These are phyloP conservation scores for Elephantulus edwardii DNA, from an alignment of 2,113 vertebrate genomes.

Conservation along the genomic window DNA sequence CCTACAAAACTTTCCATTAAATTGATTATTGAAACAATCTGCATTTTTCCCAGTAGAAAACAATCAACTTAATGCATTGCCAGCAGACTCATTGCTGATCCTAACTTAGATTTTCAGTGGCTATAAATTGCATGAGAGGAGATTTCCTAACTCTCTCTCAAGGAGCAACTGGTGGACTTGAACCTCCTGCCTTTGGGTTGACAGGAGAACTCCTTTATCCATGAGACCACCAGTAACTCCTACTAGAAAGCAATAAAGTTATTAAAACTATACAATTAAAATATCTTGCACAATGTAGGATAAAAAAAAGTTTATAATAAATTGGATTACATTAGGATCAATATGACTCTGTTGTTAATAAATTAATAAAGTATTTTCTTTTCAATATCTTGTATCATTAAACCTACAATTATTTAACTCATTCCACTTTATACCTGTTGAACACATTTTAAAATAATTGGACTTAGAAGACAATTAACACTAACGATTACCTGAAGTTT, in stretches of 20 bases:
- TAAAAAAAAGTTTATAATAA: neutral
- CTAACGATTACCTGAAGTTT: neutral
- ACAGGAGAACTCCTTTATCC: too few species aligned
- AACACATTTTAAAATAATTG: neutral
- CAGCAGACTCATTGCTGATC: too few species aligned
- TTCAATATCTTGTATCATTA: neutral
- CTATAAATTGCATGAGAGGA: too few species aligned
- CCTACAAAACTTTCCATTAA: conserved; percentile 21
- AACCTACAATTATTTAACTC: neutral
- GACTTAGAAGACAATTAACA: neutral
- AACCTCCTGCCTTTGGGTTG: too few species aligned
- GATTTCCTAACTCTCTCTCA: too few species aligned
- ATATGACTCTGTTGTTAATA: neutral
- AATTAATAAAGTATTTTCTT: neutral
- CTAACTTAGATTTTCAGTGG: too few species aligned
- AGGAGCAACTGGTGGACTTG: too few species aligned
- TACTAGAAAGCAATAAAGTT: too few species aligned
- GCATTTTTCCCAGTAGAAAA: neutral
- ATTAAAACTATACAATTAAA: neutral
- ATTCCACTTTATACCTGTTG: neutral
- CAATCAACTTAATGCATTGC: too few species aligned
- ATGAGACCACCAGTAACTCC: too few species aligned
- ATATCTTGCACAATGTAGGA: neutral
- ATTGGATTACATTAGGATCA: neutral
- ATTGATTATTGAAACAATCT: conserved; percentile 2